Base-by-base conservation (phyloP, 2,888 invertebrate species). In the Cecidostiba fungosa region DNA sequence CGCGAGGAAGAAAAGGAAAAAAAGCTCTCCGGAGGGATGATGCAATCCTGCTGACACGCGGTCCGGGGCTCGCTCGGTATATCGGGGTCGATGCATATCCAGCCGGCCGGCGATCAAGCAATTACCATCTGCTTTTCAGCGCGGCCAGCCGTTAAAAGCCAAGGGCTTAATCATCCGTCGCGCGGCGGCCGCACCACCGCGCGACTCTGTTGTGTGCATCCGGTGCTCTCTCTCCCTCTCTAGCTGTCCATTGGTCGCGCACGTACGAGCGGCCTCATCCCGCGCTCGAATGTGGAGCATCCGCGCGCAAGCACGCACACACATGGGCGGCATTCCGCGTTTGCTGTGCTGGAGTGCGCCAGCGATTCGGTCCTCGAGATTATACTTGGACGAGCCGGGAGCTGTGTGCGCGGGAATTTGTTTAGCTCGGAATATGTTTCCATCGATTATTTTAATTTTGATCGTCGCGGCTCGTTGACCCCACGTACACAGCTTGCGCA, bases 41-140 rank as follows among this genome's bases (percentile, higher is more conserved):
- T 1, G 23, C 62, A 62, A 62, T 62, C 54, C n/a, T 6, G 54
- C 23, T 2, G n/a, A n/a, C 54, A 4, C 10, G 8, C 39, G 3
- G 2, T 32, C 32, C 3, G n/a, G n/a, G n/a, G n/a, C 32, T 32
- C 32, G 1, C 32, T 50, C 50, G 1, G 16, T 19, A 50, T 50
- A 16, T 23, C 43, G 76, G 19, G 70, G 43, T 74, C 76, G 76
- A 77, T 72, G 62, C 72, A 74, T 74, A 78, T 77, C 59, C 82
- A 54, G 39, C 12, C 19, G 36, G 69, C 36, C 26, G 32, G 29
- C n/a, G 69, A 76, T 76, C 77, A 66, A 77, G 72, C 81, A 77
- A 85, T 85, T 85, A 85, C 77, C 85, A 85, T 81, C 77, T 77
- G 80, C 84, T 85, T 76, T 85, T 70, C 76, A 76, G 50, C 72